phyloP scores from a whole-genome alignment of 2,888 invertebrate species.

The Trilocha varians region DNA sequence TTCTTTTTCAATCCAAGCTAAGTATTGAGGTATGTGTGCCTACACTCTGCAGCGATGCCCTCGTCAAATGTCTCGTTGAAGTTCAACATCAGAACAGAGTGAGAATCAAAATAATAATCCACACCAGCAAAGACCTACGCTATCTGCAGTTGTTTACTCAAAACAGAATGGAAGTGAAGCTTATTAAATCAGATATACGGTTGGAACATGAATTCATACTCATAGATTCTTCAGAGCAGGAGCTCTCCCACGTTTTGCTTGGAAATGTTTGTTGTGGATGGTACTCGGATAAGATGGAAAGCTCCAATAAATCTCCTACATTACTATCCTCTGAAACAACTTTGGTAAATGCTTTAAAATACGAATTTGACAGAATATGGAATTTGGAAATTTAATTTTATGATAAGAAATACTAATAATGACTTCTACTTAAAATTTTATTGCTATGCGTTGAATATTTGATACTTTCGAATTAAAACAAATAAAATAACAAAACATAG shows the following conservation, averaged over 20 bases:
- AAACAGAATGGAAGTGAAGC: conserved; percentile 38
- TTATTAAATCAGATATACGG: conserved; percentile 26
- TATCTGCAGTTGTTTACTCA: conserved; percentile 26
- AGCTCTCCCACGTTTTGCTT: background rate
- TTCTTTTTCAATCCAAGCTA: conserved; percentile 34
- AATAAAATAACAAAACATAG: conserved; percentile 53
- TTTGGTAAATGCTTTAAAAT: conserved; percentile 29
- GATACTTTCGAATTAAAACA: conserved; percentile 6
- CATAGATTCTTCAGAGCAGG: conserved; percentile 26
- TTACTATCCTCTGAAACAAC: conserved; percentile 35
- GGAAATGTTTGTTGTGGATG: background rate
- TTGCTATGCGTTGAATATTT: background rate
- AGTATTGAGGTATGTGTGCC: conserved; percentile 47
- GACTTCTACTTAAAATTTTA: background rate
- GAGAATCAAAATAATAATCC: conserved; percentile 34
- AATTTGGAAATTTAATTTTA: conserved; percentile 12
- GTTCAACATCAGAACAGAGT: conserved; percentile 28
- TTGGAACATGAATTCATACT: conserved; percentile 47
- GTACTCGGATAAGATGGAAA: background rate
- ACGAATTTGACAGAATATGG: conserved; percentile 50
- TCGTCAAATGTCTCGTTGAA: conserved; percentile 33
- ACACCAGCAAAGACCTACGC: conserved; percentile 27
- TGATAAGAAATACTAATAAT: background rate
- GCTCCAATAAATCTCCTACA: conserved; percentile 35
- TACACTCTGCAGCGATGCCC: conserved; percentile 33